Conservation (phyloP, 2,888 invertebrate genomes). For the Noctua pronuba region DNA sequence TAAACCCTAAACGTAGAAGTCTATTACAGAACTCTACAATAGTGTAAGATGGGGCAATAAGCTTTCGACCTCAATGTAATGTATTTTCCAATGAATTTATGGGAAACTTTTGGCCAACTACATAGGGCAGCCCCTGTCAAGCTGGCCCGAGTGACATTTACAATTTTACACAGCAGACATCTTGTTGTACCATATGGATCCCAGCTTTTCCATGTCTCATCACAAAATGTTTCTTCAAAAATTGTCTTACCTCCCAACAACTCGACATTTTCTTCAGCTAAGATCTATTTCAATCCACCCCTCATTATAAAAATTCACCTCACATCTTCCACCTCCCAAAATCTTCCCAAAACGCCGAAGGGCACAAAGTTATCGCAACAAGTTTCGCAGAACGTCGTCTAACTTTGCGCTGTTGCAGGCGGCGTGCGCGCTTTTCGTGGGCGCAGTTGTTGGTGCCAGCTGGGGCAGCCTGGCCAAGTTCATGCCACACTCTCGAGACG, state of each 20-base stretch:
- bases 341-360: constrained; percentile 24
- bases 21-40: background rate
- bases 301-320: background rate
- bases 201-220: no score
- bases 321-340: constrained; percentile 1
- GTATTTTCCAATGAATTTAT: background rate
- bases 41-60: background rate
- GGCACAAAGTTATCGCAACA: constrained; percentile 39
- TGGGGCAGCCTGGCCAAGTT: constrained; percentile 83
- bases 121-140: no score
- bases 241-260: background rate
- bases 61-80: background rate
- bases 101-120: no score
- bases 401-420: constrained; percentile 75
- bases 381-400: constrained; percentile 33
- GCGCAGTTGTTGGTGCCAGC: constrained; percentile 77
- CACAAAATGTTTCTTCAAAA: background rate
- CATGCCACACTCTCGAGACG: constrained; percentile 79
- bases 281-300: background rate
- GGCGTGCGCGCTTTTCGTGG: constrained; percentile 79
- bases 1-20: background rate
- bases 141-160: no score
- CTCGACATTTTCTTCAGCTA: background rate
- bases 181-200: background rate
- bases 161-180: background rate